Evolutionary conservation across 2,888 invertebrate genomes (phyloP).

Genomic region (Rosalia funebris): DNA sequence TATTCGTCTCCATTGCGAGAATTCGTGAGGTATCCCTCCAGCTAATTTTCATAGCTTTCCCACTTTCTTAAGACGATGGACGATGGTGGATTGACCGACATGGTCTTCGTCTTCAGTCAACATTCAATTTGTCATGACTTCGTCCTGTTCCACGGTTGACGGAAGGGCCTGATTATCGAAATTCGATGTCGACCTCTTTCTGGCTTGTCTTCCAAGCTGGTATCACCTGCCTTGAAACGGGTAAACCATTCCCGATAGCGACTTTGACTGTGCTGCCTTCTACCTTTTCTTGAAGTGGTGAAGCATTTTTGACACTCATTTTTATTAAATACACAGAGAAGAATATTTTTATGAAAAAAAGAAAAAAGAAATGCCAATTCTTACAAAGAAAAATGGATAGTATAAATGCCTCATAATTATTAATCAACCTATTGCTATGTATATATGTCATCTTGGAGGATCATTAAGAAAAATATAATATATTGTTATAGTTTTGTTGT

Average conservation of each 20-base stretch:
- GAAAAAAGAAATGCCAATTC: background rate
- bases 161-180: background rate
- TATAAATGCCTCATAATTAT: background rate
- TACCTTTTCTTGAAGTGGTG: background rate
- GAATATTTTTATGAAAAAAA: background rate
- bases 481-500: no score
- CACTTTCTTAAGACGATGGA: no score
- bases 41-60: no score
- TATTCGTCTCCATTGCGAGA: background rate
- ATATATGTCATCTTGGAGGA: background rate
- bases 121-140: background rate
- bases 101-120: background rate
- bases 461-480: no score
- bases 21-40: background rate
- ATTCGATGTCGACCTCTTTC: background rate
- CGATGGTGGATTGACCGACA: background rate
- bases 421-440: background rate
- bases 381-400: background rate
- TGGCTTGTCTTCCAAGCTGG: background rate
- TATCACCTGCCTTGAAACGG: background rate
- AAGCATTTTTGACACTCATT: background rate
- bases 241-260: background rate
- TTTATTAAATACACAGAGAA: background rate
- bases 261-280: background rate
- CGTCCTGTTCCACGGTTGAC: background rate